These are phyloP conservation scores for Drosophila fungiperda DNA, from an alignment of 2,888 invertebrate genomes.

Conservation along the genomic window DNA sequence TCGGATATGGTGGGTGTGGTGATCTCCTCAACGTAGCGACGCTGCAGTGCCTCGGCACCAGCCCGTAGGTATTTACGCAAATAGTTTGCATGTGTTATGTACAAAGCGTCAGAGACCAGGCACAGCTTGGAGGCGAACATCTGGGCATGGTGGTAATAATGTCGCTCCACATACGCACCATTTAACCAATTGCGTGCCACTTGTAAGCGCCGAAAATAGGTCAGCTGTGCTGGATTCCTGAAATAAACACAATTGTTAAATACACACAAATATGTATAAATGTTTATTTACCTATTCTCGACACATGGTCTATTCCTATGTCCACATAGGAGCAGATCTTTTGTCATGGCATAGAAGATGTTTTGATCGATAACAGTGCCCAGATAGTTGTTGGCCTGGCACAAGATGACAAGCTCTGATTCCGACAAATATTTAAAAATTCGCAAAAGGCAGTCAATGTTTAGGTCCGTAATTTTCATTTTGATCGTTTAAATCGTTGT, in stretches of 20 bases:
- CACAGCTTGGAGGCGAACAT: constrained; percentile 87
- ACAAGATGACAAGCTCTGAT: constrained; percentile 86
- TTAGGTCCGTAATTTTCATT: constrained; percentile 76
- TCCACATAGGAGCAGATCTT: constrained; percentile 83
- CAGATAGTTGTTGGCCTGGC: constrained; percentile 86
- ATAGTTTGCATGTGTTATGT: constrained; percentile 86
- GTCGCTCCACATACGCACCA: constrained; percentile 86
- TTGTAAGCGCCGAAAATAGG: constrained; percentile 81
- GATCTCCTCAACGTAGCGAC: constrained; percentile 76
- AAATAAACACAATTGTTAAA: not conserved
- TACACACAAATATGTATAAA: not conserved
- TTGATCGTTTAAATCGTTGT: constrained; percentile 1
- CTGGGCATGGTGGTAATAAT: constrained; percentile 84
- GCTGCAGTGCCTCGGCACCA: constrained; percentile 80
- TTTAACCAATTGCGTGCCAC: constrained; percentile 87
- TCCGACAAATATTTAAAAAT: constrained; percentile 86
- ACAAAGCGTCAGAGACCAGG: constrained; percentile 86
- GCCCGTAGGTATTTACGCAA: constrained; percentile 78
- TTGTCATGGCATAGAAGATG: constrained; percentile 78
- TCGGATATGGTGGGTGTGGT: constrained; percentile 69
- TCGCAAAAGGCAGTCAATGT: constrained; percentile 85
- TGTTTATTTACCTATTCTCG: constrained; percentile 61
- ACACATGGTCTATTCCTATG: constrained; percentile 77
- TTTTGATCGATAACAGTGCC: constrained; percentile 85
- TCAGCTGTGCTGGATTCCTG: constrained; percentile 80